Evolutionary conservation across 2,797 vertebrate genomes (phyloP), one percentile per base, ranked within the genome.

Genomic region (Gymnocypris eckloni): DNA sequence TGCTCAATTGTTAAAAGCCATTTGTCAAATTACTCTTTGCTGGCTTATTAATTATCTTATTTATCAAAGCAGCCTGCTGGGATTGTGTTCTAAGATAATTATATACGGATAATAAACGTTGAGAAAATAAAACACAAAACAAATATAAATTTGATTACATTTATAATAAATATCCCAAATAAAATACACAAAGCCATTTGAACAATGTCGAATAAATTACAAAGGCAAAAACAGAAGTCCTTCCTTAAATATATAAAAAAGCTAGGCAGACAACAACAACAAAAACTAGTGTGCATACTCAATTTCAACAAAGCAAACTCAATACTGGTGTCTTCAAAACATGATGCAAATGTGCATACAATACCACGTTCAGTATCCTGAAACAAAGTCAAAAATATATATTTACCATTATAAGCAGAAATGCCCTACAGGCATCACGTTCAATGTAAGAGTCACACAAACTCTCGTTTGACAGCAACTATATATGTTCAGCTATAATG

Each of bases 81-180:
- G 54, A 75, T 66, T 71, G 12, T 20, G 37, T 61, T 79, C 9
- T 3, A 61, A 41, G 22, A 43, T 78, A 61, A 59, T 41, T 43
- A 16, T 41, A 78, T 20, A 72, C 33, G 3, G 48, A 12, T n/a
- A 1, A 4, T 4, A 39, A 8, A 12, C 5, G 56, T 48, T 61
- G 22, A 41, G 1, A 41, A 41, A 15, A 52, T 1, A 18, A 48
- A 22, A 11, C 69, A 61, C 10, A 25, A 22, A 22, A 25, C n/a
- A 66, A 25, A 12, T 9, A 43, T 54, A 0, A 0, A 11, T 66
- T 41, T 50, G 33, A 11, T 77, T 78, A 4, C 0, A 78, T 56
- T 78, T 84, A 12, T 84, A 84, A 84, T 84, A 84, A 78, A 75
- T 64, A 83, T 66, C 12, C 33, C 81, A 75, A 75, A 78, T 84